Base-by-base conservation (phyloP, 2,113 vertebrate genomes). In the Syrmaticus mikado region DNA sequence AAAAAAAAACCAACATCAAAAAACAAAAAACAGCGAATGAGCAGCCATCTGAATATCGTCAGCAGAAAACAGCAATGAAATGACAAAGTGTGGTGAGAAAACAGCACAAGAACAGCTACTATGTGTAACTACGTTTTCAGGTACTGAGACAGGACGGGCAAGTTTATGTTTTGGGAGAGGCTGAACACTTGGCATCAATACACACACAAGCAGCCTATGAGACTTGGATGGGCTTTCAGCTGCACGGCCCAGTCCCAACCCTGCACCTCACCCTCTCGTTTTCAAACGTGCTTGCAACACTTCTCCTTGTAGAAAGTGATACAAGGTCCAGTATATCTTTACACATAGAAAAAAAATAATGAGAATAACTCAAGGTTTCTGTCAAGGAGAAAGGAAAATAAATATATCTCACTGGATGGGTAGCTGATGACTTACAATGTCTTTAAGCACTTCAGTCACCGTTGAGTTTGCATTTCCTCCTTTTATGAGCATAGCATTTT, bases 401-500 rank as follows among this genome's bases (percentile, higher is more conserved):
- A 13, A 57, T 32, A 8, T 3, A 41, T 38, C 28, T 72, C 46
- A 14, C 34, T 15, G 8, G 1, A 50, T 3, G 17, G 20, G 13
- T 2, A 75, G 6, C 21, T 6, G 78, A 52, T 6, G 13, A 82
- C 99, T 89, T 96, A 99, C 99, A 82, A 99, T 93, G 87, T 99
- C 98, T 93, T 98, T 99, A 32, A 99, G 98, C 4, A 98, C 98
- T 88, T 98, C 97, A 0, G 98, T 98, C 94, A 99, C 94, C 2
- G 95, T 98, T 58, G 95, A 89, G 62, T 95, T 99, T 64, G 98
- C 97, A 96, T 99, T 99, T 25, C 99, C 99, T 30, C 99, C 99
- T 97, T 98, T 99, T 96, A 99, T 98, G 3, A 99, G 98, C 99
- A 99, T 99, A 32, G 98, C 97, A 87, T 92, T 99, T 97, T 99